A percentile compares a stretch with the other conserved stretches of the same genome.
phyloP scores from a whole-genome alignment of 2,888 invertebrate species.

The Tanypteryx hageni region DNA sequence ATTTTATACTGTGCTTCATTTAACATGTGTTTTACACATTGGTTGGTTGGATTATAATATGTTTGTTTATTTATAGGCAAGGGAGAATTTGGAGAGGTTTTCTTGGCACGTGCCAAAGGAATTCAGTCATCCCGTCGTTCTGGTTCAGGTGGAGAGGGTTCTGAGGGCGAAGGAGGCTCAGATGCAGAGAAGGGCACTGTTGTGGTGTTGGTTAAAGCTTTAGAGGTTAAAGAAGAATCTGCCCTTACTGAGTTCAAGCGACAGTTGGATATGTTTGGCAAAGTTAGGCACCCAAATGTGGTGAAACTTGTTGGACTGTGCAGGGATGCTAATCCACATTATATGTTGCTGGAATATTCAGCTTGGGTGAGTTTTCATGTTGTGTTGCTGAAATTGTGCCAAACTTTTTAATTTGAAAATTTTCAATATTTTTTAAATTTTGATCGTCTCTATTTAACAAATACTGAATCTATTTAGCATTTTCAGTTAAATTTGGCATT shows the following conservation, averaged over 20 bases:
- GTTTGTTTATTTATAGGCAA: slow-evolving; percentile 79
- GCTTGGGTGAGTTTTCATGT: slow-evolving; percentile 85
- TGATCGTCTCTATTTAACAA: too few relatives aligned
- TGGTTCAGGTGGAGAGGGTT: slow-evolving; percentile 75
- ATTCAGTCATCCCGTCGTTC: slow-evolving; percentile 72
- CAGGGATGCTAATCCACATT: slow-evolving; percentile 90
- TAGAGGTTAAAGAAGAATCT: slow-evolving; percentile 87
- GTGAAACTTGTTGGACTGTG: slow-evolving; percentile 89
- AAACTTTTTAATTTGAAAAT: too few relatives aligned
- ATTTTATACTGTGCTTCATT: background rate
- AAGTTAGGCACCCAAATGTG: slow-evolving; percentile 89
- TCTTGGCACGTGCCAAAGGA: slow-evolving; percentile 82
- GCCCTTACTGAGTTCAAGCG: slow-evolving; percentile 90
- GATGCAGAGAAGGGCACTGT: slow-evolving; percentile 69
- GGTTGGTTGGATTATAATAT: background rate
- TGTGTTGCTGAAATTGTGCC: too few relatives aligned
- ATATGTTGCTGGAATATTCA: slow-evolving; percentile 92
- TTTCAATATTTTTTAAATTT: too few relatives aligned
- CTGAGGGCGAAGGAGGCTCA: slow-evolving; percentile 67
- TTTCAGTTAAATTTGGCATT: too few relatives aligned
- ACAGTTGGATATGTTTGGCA: slow-evolving; percentile 91
- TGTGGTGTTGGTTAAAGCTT: slow-evolving; percentile 85
- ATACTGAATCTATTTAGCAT: too few relatives aligned
- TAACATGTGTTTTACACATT: too few relatives aligned
- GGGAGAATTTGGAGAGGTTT: slow-evolving; percentile 95